These are phyloP conservation scores for Pao palembangensis DNA, from an alignment of 2,113 vertebrate species.

Conservation along the genomic window DNA sequence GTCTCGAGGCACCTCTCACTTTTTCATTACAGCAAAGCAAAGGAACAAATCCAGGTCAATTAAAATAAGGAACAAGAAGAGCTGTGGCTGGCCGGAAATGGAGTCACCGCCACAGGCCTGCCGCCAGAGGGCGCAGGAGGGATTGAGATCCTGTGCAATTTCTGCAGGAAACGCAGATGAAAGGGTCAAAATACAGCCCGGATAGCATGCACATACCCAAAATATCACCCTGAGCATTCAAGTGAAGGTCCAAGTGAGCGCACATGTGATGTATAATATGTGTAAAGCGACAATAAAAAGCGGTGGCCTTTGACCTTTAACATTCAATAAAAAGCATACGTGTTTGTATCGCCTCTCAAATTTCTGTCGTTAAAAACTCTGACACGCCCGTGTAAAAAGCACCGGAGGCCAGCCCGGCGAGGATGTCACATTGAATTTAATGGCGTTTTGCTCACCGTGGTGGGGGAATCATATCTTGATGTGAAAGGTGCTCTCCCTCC, in stretches of 20 bases:
- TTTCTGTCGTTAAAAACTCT: constrained; percentile 58
- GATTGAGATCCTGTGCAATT: constrained; percentile 10
- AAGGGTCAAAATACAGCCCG: constrained; percentile 7
- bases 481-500: constrained; percentile 57
- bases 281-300: constrained; percentile 39
- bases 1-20: constrained; percentile 64
- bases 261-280: constrained; percentile 7
- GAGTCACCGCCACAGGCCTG: neutral
- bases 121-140: constrained; percentile 57
- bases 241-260: constrained; percentile 37
- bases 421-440: constrained; percentile 76
- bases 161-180: neutral
- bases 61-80: constrained; percentile 62
- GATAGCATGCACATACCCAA: constrained; percentile 10
- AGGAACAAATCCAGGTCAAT: constrained; percentile 77
- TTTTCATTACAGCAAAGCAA: constrained; percentile 71
- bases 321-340: constrained; percentile 36
- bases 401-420: constrained; percentile 54
- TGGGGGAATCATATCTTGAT: constrained; percentile 55
- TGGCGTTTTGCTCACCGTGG: constrained; percentile 58
- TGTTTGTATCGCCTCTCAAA: no score
- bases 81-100: constrained; percentile 17
- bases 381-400: constrained; percentile 65
- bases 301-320: constrained; percentile 17
- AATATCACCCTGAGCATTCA: constrained; percentile 11